These are phyloP conservation scores for Nesidiocoris tenuis DNA, from an alignment of 2,888 invertebrate species.

Conservation along the genomic window DNA sequence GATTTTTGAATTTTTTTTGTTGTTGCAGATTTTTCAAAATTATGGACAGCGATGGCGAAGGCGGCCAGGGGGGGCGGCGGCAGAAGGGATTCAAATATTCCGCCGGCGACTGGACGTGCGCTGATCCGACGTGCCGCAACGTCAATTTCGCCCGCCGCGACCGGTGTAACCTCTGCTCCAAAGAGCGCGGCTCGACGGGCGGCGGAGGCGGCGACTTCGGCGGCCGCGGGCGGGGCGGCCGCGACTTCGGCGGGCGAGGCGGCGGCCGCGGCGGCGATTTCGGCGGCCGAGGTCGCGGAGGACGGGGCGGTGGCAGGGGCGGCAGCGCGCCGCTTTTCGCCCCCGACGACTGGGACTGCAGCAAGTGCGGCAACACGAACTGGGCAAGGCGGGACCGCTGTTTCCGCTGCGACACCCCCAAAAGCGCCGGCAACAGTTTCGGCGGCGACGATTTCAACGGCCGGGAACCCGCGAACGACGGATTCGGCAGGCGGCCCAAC, in stretches of 20 bases:
- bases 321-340: slow-evolving; percentile 9
- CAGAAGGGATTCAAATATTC: slow-evolving; percentile 34
- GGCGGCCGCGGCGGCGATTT: neutral
- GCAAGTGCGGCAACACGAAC: slow-evolving; percentile 25
- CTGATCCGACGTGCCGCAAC: slow-evolving; percentile 17
- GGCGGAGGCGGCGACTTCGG: slow-evolving; percentile 16
- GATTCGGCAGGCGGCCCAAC: neutral
- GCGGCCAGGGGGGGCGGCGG: slow-evolving; percentile 19
- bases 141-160: slow-evolving; percentile 34
- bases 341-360: slow-evolving; percentile 35
- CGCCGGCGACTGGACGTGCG: slow-evolving; percentile 34
- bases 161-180: slow-evolving; percentile 31
- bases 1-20: too few species aligned
- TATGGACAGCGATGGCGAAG: neutral
- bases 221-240: neutral
- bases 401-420: slow-evolving; percentile 34
- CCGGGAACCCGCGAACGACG: slow-evolving; percentile 9
- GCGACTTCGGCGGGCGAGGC: slow-evolving; percentile 7
- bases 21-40: too few species aligned
- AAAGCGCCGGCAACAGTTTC: neutral
- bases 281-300: slow-evolving; percentile 5
- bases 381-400: slow-evolving; percentile 36
- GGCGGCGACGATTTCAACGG: neutral
- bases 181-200: slow-evolving; percentile 12
- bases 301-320: slow-evolving; percentile 3